phyloP scores from a whole-genome alignment of 2,888 invertebrate genomes.

The Steinernema carpocapsae region DNA sequence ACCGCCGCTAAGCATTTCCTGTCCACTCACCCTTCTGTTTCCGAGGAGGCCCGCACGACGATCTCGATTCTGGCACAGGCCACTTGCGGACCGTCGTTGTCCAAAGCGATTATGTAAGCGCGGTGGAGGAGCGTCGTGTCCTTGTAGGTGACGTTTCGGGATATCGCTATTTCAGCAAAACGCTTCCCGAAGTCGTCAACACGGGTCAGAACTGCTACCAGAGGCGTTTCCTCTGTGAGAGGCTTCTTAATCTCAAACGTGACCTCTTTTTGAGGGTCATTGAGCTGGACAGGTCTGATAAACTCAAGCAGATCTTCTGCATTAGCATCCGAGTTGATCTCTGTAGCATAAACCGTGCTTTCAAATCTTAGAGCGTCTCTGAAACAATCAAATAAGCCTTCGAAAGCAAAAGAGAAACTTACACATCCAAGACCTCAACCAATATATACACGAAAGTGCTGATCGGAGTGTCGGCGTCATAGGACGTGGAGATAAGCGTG shows the following conservation, averaged over 20 bases:
- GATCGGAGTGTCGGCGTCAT: background rate
- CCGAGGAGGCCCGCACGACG: background rate
- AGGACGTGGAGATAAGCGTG: background rate
- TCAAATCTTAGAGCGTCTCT: background rate
- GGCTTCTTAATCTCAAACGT: background rate
- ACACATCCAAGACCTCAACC: background rate
- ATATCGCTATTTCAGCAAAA: background rate
- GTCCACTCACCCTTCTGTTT: constrained; percentile 2
- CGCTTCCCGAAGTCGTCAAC: constrained; percentile 15
- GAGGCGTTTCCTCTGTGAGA: background rate
- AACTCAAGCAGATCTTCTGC: background rate
- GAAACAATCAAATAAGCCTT: background rate
- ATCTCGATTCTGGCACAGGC: constrained; percentile 7
- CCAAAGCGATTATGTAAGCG: background rate
- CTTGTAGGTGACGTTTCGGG: background rate
- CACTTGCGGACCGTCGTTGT: background rate
- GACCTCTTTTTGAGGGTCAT: constrained; percentile 2
- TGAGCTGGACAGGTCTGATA: background rate
- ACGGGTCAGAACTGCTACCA: background rate
- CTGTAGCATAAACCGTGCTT: constrained; percentile 1
- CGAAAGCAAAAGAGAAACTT: background rate
- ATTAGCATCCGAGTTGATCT: background rate
- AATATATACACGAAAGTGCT: background rate
- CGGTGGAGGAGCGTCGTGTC: background rate
- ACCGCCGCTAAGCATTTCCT: background rate